Conservation (phyloP, 2,888 invertebrate species). For the Anarsia innoxiella region DNA sequence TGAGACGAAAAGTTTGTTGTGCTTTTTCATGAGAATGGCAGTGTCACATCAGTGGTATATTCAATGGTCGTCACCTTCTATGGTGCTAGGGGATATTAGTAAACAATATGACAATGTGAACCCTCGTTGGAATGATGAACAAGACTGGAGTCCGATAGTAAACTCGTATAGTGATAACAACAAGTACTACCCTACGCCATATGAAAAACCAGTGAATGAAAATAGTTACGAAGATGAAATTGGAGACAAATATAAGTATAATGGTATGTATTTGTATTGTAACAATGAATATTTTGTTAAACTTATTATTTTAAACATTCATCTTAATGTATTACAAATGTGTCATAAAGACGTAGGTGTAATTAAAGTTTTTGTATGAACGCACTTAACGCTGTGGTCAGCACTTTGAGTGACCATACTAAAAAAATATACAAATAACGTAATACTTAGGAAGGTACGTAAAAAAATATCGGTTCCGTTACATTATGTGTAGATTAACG, state of each 20-base stretch:
- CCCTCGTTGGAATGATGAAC: conserved; percentile 32
- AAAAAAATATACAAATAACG: too few species aligned
- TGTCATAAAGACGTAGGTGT: too few species aligned
- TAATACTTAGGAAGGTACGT: too few species aligned
- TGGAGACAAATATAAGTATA: background rate
- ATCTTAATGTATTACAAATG: too few species aligned
- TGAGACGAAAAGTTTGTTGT: conserved; percentile 24
- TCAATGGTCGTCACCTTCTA: conserved; percentile 60
- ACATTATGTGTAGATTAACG: too few species aligned
- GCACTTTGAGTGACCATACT: too few species aligned
- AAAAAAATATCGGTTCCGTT: too few species aligned
- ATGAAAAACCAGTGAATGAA: conserved; percentile 20
- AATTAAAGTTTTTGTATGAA: too few species aligned
- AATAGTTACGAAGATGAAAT: conserved; percentile 2
- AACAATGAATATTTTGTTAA: too few species aligned
- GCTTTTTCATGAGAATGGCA: conserved; percentile 37
- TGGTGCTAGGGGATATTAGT: conserved; percentile 49
- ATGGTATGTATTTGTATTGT: conserved; percentile 4
- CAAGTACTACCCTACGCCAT: background rate
- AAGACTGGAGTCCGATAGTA: background rate
- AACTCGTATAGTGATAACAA: background rate
- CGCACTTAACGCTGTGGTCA: too few species aligned
- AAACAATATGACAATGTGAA: conserved; percentile 44
- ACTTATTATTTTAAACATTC: too few species aligned
- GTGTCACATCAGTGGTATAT: conserved; percentile 70